Evolutionary conservation across 2,113 vertebrate species (phyloP), one percentile per base, ranked within the genome.

Genomic region (Mormyrus lacerda): DNA sequence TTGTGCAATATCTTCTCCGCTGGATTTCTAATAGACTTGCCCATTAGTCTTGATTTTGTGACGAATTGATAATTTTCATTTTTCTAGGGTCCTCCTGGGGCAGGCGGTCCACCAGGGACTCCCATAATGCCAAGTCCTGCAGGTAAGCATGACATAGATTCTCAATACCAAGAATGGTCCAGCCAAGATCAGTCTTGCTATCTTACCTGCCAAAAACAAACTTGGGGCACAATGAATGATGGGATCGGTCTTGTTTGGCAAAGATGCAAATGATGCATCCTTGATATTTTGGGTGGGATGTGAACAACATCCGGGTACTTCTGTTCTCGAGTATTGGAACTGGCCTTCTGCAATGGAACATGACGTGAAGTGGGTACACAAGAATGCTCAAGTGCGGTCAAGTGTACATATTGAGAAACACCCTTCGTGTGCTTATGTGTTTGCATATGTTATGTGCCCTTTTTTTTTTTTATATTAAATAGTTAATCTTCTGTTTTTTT

Each of bases 121-220:
- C 98, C 98, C 42, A 98, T 99, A 95, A 99, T 99, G 98, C 98
- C 98, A 91, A 99, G 98, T 94, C 98, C 98, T 94, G 98, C 98
- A 97, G 98, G 98, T 98, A 96, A 87, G 39, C 42, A 21, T 84
- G 82, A 84, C 82, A n/a, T 83, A 47, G 73, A 76, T 76, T 82
- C 42, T 69, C 61, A 69, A 11, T 6, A 69, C n/a, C 61, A 69
- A 13, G 61, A 31, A 69, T 11, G 24, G 7, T 61, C 55, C 55
- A 61, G n/a, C 61, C n/a, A 69, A 69, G 27, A 13, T 11, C n/a
- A 11, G 9, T 65, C 61, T 31, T 69, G 61, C 61, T 69, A 31
- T 13, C 27, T 27, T 27, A 3, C 61, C 10, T 69, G n/a, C 61
- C 10, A 11, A 69, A 10, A 69, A 31, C n/a, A 27, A 69, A 69